Conservation (phyloP, 2,113 vertebrate genomes). For the Dicentrarchus labrax region DNA sequence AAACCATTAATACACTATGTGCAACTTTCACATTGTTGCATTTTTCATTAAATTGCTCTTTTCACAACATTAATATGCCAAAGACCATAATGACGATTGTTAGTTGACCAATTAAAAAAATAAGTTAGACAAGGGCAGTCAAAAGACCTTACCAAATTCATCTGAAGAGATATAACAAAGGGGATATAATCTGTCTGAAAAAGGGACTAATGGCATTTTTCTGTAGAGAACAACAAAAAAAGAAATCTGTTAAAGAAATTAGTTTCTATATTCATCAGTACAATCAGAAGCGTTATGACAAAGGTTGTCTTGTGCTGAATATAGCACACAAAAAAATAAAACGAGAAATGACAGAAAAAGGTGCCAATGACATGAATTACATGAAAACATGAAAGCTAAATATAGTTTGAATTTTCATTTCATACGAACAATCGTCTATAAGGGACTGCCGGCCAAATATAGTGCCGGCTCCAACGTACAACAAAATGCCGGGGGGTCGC, state of each 20-base stretch:
- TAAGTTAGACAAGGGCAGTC: conserved; percentile 69
- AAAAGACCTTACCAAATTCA: conserved; percentile 51
- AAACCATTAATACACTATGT: conserved; percentile 74
- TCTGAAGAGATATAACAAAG: conserved; percentile 20
- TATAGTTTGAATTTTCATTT: conserved; percentile 74
- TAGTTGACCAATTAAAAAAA: conserved; percentile 75
- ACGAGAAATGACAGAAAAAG: conserved; percentile 66
- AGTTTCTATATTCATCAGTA: conserved; percentile 78
- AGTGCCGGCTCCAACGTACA: conserved; percentile 65
- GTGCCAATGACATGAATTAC: conserved; percentile 77
- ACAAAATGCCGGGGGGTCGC: conserved; percentile 67
- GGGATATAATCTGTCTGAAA: conserved; percentile 33
- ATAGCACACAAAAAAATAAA: conserved; percentile 63
- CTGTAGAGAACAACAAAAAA: conserved; percentile 41
- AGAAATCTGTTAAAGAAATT: conserved; percentile 68
- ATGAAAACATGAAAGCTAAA: conserved; percentile 73
- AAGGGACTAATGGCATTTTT: conserved; percentile 35
- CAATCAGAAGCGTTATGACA: conserved; percentile 73
- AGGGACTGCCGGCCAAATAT: conserved; percentile 73
- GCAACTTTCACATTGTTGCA: conserved; percentile 69
- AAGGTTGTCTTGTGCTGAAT: conserved; percentile 66
- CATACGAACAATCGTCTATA: conserved; percentile 75
- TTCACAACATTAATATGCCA: conserved; percentile 58
- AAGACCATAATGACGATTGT: conserved; percentile 50
- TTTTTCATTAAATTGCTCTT: conserved; percentile 60